These are phyloP conservation scores for Patella pellucida DNA, from an alignment of 2,888 invertebrate species.

Conservation along the genomic window DNA sequence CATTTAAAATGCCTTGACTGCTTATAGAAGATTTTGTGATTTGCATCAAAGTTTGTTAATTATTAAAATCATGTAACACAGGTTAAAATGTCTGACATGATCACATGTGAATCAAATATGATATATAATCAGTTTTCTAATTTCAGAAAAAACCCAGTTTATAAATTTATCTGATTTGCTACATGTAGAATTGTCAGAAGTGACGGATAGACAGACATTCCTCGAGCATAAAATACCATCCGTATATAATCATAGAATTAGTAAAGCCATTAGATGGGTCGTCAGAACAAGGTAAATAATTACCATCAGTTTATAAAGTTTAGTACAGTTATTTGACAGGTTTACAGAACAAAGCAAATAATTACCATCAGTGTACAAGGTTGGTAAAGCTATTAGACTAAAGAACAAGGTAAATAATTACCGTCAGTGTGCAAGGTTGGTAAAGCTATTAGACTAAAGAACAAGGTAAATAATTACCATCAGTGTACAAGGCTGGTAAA, in stretches of 20 bases:
- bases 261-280: constrained; percentile 54
- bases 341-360: not conserved
- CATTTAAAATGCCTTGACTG: not conserved
- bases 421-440: no score
- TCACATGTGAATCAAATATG: not conserved
- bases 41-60: not conserved
- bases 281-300: constrained; percentile 67
- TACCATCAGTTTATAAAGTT: constrained; percentile 27
- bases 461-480: no score
- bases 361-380: no score
- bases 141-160: constrained; percentile 69
- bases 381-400: no score
- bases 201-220: constrained; percentile 66
- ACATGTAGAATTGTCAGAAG: constrained; percentile 70
- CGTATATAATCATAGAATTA: constrained; percentile 62
- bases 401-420: no score
- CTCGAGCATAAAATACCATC: constrained; percentile 61
- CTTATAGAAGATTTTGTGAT: not conserved
- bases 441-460: no score
- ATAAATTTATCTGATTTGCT: constrained; percentile 71
- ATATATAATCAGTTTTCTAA: constrained; percentile 2
- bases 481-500: no score
- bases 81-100: not conserved
- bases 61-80: not conserved
- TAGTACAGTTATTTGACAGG: constrained; percentile 43